Evolutionary conservation across 2,113 vertebrate species (phyloP).

Genomic region (Grammomys dolichurus): DNA sequence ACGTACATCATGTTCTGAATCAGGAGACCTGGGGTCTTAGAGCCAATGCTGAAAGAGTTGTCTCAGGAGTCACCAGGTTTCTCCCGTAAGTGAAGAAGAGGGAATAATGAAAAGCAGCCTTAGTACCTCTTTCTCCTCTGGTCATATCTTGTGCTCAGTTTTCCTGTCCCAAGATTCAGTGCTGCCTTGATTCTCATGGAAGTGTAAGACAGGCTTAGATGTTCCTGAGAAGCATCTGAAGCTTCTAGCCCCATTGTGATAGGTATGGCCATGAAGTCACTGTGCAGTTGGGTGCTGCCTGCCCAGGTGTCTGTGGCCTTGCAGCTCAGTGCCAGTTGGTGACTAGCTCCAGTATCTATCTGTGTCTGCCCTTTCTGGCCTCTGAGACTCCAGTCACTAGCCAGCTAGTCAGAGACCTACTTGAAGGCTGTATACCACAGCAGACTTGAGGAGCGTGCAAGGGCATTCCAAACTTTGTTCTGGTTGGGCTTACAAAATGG

Average conservation of each 20-base stretch:
- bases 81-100: background rate
- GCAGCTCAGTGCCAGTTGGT: background rate
- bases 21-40: background rate
- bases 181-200: background rate
- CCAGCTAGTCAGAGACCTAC: background rate
- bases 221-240: background rate
- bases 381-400: background rate
- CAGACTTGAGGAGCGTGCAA: background rate
- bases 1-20: background rate
- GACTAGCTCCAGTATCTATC: background rate
- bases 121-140: background rate
- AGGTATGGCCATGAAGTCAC: background rate
- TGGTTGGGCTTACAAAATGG: conserved; percentile 22
- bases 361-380: background rate
- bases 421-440: background rate
- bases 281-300: background rate
- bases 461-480: background rate
- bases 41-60: background rate
- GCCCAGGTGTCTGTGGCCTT: background rate
- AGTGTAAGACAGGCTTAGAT: background rate
- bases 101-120: background rate
- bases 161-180: background rate
- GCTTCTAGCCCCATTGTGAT: background rate
- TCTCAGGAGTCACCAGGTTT: background rate
- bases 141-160: background rate